Conservation (phyloP, 2,113 vertebrate species). For the human (Homo sapiens) region DNA sequence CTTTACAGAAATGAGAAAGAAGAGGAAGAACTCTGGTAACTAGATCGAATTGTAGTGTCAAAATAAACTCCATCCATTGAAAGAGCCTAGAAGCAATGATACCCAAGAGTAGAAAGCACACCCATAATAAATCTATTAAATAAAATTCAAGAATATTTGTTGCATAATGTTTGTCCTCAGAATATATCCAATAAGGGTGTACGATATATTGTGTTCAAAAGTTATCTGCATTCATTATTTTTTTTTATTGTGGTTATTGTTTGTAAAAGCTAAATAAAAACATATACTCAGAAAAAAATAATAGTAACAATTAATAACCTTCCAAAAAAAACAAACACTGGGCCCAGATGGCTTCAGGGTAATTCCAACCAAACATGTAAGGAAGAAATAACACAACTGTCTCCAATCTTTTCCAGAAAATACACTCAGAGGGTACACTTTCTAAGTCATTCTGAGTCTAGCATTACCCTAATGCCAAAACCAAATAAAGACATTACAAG, state of each 20-base stretch:
- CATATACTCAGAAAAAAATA: not conserved
- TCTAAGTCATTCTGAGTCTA: not conserved
- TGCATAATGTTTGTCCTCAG: not conserved
- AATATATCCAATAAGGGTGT: not conserved
- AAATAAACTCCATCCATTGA: too few species aligned
- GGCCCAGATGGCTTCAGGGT: not conserved
- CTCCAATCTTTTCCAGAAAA: not conserved
- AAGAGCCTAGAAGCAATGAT: too few species aligned
- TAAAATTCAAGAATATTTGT: not conserved
- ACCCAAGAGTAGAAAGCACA: too few species aligned
- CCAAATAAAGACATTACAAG: not conserved
- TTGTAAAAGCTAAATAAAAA: not conserved
- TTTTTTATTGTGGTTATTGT: not conserved
- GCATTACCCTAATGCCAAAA: not conserved
- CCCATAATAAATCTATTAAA: not conserved
- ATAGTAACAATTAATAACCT: not conserved
- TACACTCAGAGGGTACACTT: not conserved
- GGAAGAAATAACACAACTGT: not conserved
- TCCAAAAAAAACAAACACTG: not conserved
- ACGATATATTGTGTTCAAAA: not conserved
- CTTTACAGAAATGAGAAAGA: not conserved
- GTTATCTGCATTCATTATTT: not conserved
- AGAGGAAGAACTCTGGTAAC: too few species aligned
- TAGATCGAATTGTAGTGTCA: too few species aligned
- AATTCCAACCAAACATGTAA: not conserved